phyloP scores from a whole-genome alignment of 2,888 invertebrate genomes.

The Synergus itoensis region DNA sequence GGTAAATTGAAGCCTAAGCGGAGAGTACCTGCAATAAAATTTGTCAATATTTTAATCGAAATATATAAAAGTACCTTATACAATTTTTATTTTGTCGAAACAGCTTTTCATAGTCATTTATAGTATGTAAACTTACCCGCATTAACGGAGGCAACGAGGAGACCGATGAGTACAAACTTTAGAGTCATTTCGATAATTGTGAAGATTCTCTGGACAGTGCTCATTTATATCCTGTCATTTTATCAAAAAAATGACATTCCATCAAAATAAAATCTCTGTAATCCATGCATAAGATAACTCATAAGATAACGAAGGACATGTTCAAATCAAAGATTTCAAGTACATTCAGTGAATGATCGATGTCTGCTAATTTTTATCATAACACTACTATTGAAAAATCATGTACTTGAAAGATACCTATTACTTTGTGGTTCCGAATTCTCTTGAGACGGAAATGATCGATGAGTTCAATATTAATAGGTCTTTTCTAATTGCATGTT shows the following conservation, averaged over 20 bases:
- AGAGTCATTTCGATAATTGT: constrained; percentile 39
- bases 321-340: background rate
- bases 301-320: background rate
- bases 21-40: constrained; percentile 72
- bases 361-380: constrained; percentile 3
- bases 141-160: constrained; percentile 39
- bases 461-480: constrained; percentile 32
- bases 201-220: background rate
- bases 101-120: too few species aligned
- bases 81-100: too few species aligned
- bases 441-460: background rate
- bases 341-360: constrained; percentile 1
- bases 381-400: constrained; percentile 1
- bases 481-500: background rate
- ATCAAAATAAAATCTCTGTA: background rate
- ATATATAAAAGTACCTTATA: background rate
- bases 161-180: constrained; percentile 17
- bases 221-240: constrained; percentile 11
- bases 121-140: constrained; percentile 41
- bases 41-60: background rate
- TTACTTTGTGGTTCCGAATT: background rate
- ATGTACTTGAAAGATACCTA: background rate
- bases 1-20: constrained; percentile 43
- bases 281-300: constrained; percentile 7
- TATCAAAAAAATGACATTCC: constrained; percentile 13